Percentiles rank a stretch among this genome's conserved stretches.
Conservation (phyloP, 64 coral and sea anemone genomes). For the Platygyra sinensis region DNA sequence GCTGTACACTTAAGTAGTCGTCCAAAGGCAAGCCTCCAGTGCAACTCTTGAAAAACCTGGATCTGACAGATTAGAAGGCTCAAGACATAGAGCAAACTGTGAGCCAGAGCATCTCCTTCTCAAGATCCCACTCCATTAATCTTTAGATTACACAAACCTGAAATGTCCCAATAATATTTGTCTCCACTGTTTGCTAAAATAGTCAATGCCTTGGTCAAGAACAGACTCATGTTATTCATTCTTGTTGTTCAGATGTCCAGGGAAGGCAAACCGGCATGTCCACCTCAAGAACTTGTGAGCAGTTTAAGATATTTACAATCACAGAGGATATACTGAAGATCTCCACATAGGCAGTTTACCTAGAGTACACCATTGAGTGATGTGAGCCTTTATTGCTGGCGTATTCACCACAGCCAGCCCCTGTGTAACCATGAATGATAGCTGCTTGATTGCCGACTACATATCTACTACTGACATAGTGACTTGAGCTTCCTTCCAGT, state of each 20-base stretch:
- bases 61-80: too few relatives aligned
- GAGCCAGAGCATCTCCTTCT: neutral
- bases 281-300: neutral
- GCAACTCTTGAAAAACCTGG: too few relatives aligned
- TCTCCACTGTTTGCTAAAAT: neutral
- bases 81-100: too few relatives aligned
- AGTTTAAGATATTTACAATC: neutral
- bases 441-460: constrained; percentile 62
- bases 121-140: neutral
- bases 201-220: neutral
- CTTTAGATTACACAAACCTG: neutral
- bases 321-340: too few relatives aligned
- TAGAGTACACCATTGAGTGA: constrained; percentile 46
- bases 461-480: constrained; percentile 53
- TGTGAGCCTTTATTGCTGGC: constrained; percentile 16
- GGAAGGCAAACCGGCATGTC: neutral
- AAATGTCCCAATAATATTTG: neutral
- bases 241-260: neutral
- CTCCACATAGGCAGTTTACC: neutral
- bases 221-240: neutral
- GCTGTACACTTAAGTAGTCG: too few relatives aligned
- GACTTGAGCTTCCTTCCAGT: constrained; percentile 34
- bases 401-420: constrained; percentile 18
- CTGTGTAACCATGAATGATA: constrained; percentile 33
- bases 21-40: too few relatives aligned